Base-by-base conservation (phyloP, 2,113 vertebrate species). In the Paraplagusia blochii region DNA sequence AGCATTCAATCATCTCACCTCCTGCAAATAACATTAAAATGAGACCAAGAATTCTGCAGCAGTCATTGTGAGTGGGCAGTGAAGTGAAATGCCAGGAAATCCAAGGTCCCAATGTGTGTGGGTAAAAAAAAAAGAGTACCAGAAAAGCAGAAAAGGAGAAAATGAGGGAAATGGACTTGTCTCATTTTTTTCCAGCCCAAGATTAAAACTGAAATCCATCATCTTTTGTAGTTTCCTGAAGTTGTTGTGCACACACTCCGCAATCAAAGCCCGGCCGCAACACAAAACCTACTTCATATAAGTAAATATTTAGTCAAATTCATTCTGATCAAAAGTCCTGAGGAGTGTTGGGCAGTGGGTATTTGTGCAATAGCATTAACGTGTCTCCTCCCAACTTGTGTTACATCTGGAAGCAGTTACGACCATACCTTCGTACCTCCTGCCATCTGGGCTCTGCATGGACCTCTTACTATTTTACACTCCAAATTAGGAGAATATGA, bases 371-470 rank as follows among this genome's bases (percentile, higher is more conserved):
- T 74, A 77, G 73, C 69, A 76, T 53, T 63, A 52, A 59, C 64
- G 45, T 45, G 58, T 49, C 49, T 38, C 7, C 14, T 67, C 55
- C 50, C 35, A 29, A 7, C 10, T 60, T 42, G 38, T 36, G 50
- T 50, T 19, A n/a, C 60, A 77, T 80, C 88, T 91, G 88, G 84
- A 76, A 89, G 82, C 68, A 87, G 87, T 91, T 89, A 85, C 81
- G 74, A 53, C 66, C 72, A 79, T 84, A 73, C 80, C 69, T 86
- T 70, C 74, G 72, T 82, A 69, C 78, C 75, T 85, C 74, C 78
- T 82, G 66, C 72, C 88, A 86, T 89, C 83, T 87, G 86, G 58
- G 48, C 73, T 79, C 75, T 58, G 53, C 34, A 2, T 49, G 66
- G 49, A 18, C 55, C 73, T 81, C 69, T 80, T 68, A 64, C 34